Base-by-base conservation (phyloP, 2,113 vertebrate genomes). In the Brachypodius melanocephalos region DNA sequence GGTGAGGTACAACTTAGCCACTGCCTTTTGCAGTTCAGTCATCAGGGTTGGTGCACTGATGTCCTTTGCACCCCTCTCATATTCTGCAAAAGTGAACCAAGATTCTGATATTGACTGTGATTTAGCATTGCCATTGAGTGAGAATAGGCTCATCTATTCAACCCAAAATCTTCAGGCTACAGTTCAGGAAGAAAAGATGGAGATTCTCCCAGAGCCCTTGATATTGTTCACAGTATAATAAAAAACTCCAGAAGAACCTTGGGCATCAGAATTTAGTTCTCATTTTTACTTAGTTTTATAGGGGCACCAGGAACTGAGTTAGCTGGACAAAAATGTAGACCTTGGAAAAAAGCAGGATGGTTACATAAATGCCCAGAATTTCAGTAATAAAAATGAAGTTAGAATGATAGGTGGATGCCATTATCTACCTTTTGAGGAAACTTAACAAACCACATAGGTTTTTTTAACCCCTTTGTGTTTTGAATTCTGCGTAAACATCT, bases 331-430 rank as follows among this genome's bases (percentile, higher is more conserved):
- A 94, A 90, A 76, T 29, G 3, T 46, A 54, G 49, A 57, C 36
- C 12, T 42, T 34, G 45, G 58, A 54, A 79, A 91, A 88, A 90
- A 91, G 6, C 40, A 71, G n/a, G 67, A 42, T 6, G 14, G 34
- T 86, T 91, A 78, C 13, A 67, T 68, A 85, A 89, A 92, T 75
- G 40, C 36, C 36, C 9, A 42, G 26, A 85, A 89, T 82, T 89
- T 85, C 77, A 72, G 54, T 42, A 79, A 65, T 84, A 84, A 93
- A 94, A 94, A 90, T 49, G n/a, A 63, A 75, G n/a, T n/a, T 34
- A 52, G 10, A 51, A 16, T 86, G 63, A 68, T 81, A 73, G 11
- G 34, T 61, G 87, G 69, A 75, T 87, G 46, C 31, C 24, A 52
- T 76, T n/a, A 75, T 8, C 38, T 97, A 31, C 16, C 61, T 85